Percentiles rank a stretch among this genome's conserved stretches.
Evolutionary conservation across 2,797 vertebrate species (phyloP).

Genomic region (Scyliorhinus canicula): DNA sequence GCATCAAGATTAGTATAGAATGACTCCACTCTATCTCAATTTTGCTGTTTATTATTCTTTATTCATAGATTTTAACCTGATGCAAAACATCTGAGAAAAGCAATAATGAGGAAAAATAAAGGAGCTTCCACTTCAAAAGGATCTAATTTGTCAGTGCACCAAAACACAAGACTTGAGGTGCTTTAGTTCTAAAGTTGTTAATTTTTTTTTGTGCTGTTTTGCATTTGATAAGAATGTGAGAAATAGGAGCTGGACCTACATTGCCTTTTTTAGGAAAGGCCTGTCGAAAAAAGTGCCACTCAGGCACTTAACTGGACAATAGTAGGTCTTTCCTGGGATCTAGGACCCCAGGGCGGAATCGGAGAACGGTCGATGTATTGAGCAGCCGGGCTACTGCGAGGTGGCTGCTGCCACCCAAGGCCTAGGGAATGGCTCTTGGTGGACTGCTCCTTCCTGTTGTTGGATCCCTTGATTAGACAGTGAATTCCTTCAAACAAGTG

Average conservation of each 20-base stretch:
- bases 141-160: neutral
- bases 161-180: neutral
- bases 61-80: neutral
- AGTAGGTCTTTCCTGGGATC: no score
- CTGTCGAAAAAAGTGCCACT: no score
- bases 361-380: no score
- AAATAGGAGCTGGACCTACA: neutral
- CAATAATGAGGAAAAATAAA: conserved; percentile 21
- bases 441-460: neutral
- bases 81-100: neutral
- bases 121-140: neutral
- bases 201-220: neutral
- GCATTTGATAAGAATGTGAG: neutral
- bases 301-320: no score
- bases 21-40: neutral
- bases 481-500: no score
- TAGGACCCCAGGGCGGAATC: no score
- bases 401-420: no score
- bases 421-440: neutral
- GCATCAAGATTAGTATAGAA: neutral
- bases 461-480: no score
- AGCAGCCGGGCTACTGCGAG: no score
- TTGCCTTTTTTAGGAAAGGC: no score
- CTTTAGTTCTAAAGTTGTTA: neutral
- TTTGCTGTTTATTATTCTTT: neutral